Evolutionary conservation across 2,797 vertebrate genomes (phyloP).

Genomic region (Alosa sapidissima): DNA sequence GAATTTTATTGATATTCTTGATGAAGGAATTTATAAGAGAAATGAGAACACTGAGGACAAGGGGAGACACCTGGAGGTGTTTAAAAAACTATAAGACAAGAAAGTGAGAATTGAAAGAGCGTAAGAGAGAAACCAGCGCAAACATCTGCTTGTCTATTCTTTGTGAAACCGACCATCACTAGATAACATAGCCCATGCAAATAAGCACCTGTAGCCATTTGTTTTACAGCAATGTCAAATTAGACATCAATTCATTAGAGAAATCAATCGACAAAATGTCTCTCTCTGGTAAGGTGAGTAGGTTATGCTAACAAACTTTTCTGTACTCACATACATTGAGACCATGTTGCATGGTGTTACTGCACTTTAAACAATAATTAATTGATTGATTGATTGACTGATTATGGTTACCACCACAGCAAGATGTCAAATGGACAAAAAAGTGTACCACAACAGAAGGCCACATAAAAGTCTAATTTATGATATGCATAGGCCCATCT

Average conservation of each 20-base stretch:
- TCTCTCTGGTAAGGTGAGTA: too few relatives aligned
- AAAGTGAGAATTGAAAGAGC: not conserved
- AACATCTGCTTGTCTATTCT: not conserved
- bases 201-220: not conserved
- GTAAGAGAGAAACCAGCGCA: not conserved
- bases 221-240: not conserved
- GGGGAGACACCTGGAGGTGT: slow-evolving; percentile 1
- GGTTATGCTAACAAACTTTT: not conserved
- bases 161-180: not conserved
- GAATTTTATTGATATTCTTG: not conserved
- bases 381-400: too few relatives aligned
- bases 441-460: too few relatives aligned
- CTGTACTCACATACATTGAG: too few relatives aligned
- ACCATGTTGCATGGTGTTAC: too few relatives aligned
- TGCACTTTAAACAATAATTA: too few relatives aligned
- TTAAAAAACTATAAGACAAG: not conserved
- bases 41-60: not conserved
- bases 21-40: not conserved
- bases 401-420: too few relatives aligned
- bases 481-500: too few relatives aligned
- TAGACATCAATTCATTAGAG: not conserved
- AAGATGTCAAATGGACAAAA: too few relatives aligned
- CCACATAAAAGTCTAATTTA: too few relatives aligned
- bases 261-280: not conserved
- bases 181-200: not conserved